A percentile compares a stretch with the other conserved stretches of the same genome.
These are phyloP conservation scores for Brachynemurus nebulosus DNA, from an alignment of 2,888 invertebrate species.

Conservation along the genomic window DNA sequence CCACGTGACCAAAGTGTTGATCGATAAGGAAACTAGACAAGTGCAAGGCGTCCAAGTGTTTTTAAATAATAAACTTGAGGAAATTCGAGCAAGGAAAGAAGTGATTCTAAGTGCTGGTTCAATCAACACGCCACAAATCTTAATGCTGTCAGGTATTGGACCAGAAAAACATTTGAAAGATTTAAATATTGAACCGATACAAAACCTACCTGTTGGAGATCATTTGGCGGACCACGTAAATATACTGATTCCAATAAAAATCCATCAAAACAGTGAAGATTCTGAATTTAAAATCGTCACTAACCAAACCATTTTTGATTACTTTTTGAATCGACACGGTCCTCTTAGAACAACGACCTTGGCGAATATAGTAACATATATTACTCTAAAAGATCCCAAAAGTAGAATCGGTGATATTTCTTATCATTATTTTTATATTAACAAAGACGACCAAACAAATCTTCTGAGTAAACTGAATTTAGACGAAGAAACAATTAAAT, in stretches of 20 bases:
- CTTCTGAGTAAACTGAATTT: too few relatives aligned
- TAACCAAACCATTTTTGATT: conserved; percentile 31
- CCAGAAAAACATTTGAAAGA: conserved; percentile 41
- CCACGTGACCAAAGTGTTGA: conserved; percentile 37
- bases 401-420: too few relatives aligned
- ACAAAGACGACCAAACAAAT: too few relatives aligned
- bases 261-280: too few relatives aligned
- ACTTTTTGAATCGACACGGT: conserved; percentile 36
- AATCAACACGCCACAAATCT: conserved; percentile 49
- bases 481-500: too few relatives aligned
- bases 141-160: too few relatives aligned
- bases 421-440: too few relatives aligned
- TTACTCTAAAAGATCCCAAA: conserved; percentile 74
- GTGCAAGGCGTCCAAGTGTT: conserved; percentile 33
- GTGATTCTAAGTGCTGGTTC: too few relatives aligned
- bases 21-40: conserved; percentile 31
- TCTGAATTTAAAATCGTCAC: too few relatives aligned
- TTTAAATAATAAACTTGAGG: conserved; percentile 23
- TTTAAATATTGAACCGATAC: conserved; percentile 36
- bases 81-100: conserved; percentile 36
- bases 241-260: conserved; percentile 8
- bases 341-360: too few relatives aligned
- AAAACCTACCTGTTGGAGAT: conserved; percentile 48
- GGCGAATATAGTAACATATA: too few relatives aligned
- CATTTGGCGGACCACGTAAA: too few relatives aligned